A percentile compares a stretch with the other conserved stretches of the same genome.
Conservation (phyloP, 1,140 invertebrate species). For the Cydia strobilella region DNA sequence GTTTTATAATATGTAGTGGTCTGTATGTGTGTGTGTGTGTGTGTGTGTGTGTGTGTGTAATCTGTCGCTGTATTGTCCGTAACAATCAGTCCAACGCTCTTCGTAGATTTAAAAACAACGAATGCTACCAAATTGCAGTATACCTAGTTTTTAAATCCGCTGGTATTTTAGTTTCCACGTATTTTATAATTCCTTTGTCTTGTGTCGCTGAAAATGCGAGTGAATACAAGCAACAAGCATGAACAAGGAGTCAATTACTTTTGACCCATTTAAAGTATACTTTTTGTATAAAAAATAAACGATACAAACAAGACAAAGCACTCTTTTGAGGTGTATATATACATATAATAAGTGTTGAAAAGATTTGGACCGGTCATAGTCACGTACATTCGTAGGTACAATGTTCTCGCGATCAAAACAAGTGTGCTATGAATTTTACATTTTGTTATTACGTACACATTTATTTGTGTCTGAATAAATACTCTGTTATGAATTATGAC, state of each 20-base stretch:
- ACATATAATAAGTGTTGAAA: not conserved
- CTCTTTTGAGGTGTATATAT: not conserved
- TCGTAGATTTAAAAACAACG: no score
- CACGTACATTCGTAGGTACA: not conserved
- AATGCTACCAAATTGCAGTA: no score
- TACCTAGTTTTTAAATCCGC: not conserved
- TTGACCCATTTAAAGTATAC: constrained; percentile 3
- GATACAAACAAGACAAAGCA: not conserved
- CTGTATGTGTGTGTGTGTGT: no score
- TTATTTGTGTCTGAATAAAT: not conserved
- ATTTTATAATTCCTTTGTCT: not conserved
- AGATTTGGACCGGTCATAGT: not conserved
- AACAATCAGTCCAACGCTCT: not conserved
- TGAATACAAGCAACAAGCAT: not conserved
- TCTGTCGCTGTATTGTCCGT: not conserved
- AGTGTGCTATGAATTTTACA: not conserved
- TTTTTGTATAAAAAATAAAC: not conserved
- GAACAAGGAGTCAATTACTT: not conserved
- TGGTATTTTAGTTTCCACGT: not conserved
- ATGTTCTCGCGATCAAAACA: not conserved
- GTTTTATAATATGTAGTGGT: no score
- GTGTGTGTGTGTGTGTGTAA: no score
- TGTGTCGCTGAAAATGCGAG: not conserved
- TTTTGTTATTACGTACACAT: not conserved
- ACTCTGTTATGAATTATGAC: not conserved